phyloP scores from a whole-genome alignment of 2,888 invertebrate genomes.

The Drepanosiphum platanoidis region DNA sequence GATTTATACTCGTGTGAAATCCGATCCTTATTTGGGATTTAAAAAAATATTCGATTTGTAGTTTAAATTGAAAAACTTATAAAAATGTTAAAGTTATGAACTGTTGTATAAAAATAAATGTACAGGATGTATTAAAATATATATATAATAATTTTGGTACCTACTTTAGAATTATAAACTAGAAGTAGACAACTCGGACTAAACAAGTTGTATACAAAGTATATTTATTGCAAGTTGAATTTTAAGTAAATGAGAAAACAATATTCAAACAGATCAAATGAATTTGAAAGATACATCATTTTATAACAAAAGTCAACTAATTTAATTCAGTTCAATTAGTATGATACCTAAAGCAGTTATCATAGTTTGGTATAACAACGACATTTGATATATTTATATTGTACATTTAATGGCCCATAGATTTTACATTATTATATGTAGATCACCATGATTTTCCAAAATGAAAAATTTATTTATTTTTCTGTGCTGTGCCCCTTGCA shows the following conservation, averaged over 20 bases:
- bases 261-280: not conserved
- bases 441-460: conserved; percentile 27
- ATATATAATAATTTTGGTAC: conserved; percentile 2
- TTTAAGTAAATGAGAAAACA: conserved; percentile 1
- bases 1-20: too few relatives aligned
- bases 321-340: not conserved
- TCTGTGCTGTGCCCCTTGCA: conserved; percentile 72
- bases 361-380: not conserved
- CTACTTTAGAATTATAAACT: too few relatives aligned
- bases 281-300: conserved; percentile 1
- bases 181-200: not conserved
- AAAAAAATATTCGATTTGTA: not conserved
- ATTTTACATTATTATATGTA: conserved; percentile 45
- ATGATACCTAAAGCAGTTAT: conserved; percentile 3
- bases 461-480: conserved; percentile 46
- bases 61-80: not conserved
- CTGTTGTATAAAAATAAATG: not conserved
- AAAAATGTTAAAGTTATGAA: not conserved
- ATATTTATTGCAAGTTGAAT: not conserved
- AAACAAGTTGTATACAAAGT: not conserved
- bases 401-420: conserved; percentile 13
- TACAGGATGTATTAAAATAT: not conserved
- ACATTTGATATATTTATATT: conserved; percentile 32
- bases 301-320: not conserved
- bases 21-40: not conserved